These are phyloP conservation scores for Centropristis striata DNA, from an alignment of 2,113 vertebrate genomes.

Conservation along the genomic window DNA sequence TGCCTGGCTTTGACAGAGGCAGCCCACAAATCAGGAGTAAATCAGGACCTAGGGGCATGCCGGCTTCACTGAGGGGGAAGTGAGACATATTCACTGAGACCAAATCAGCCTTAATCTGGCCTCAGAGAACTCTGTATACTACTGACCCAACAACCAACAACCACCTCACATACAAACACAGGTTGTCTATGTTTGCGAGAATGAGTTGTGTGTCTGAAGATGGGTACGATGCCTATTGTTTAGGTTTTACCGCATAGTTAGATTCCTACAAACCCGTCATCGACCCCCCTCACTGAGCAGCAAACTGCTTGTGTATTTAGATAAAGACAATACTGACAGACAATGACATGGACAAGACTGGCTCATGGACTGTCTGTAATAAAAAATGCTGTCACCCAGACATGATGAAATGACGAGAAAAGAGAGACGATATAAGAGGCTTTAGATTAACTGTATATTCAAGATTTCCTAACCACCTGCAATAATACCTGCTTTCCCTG, in stretches of 20 bases:
- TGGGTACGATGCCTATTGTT: background rate
- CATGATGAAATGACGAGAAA: conserved; percentile 45
- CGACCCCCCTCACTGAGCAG: background rate
- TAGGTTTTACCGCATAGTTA: background rate
- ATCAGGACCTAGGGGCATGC: conserved; percentile 81
- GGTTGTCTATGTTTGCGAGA: conserved; percentile 38
- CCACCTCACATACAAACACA: conserved; percentile 53
- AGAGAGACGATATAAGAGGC: conserved; percentile 42
- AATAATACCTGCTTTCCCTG: conserved; percentile 55
- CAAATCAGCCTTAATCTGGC: conserved; percentile 79
- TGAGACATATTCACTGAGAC: conserved; percentile 84
- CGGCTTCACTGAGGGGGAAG: conserved; percentile 80
- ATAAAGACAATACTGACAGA: background rate
- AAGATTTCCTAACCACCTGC: conserved; percentile 51
- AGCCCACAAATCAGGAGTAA: conserved; percentile 82
- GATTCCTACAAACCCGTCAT: background rate
- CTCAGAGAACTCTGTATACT: conserved; percentile 62
- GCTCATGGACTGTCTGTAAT: background rate
- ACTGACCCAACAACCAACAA: conserved; percentile 66
- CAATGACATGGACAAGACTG: conserved; percentile 11
- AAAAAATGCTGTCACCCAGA: background rate
- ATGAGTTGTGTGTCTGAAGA: background rate
- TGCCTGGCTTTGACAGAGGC: conserved; percentile 80
- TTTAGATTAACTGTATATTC: conserved; percentile 55
- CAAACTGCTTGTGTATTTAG: background rate